Evolutionary conservation across 1,140 invertebrate genomes (phyloP).

Genomic region (Orussus abietinus): DNA sequence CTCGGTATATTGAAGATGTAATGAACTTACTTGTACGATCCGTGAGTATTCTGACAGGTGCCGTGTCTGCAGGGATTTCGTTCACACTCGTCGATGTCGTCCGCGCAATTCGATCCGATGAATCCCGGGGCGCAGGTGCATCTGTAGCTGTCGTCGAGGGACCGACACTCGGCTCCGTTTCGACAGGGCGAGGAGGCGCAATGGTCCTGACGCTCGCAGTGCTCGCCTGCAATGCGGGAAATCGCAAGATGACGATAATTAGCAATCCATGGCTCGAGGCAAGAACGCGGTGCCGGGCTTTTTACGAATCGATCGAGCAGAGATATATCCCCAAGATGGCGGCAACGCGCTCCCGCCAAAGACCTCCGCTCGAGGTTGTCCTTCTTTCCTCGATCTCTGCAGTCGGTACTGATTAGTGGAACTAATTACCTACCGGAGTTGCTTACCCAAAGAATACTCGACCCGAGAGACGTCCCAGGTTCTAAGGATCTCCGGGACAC

Average conservation of each 20-base stretch:
- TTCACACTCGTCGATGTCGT: slow-evolving; percentile 86
- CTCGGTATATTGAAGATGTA: slow-evolving; percentile 10
- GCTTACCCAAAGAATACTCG: slow-evolving; percentile 22
- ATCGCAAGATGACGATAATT: too few species aligned
- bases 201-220: slow-evolving; percentile 84
- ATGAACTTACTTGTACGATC: slow-evolving; percentile 79
- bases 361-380: slow-evolving; percentile 14
- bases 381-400: slow-evolving; percentile 19
- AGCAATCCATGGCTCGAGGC: too few species aligned
- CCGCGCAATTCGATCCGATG: slow-evolving; percentile 76
- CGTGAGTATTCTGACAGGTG: slow-evolving; percentile 82
- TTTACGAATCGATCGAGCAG: too few species aligned
- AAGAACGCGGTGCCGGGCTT: too few species aligned
- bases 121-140: slow-evolving; percentile 86
- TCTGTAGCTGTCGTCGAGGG: slow-evolving; percentile 68
- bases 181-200: slow-evolving; percentile 84
- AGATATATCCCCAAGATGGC: slow-evolving; percentile 27
- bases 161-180: slow-evolving; percentile 80
- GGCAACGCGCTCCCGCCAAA: slow-evolving; percentile 19
- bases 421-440: slow-evolving; percentile 36
- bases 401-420: slow-evolving; percentile 39
- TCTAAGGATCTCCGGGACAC: slow-evolving; percentile 23
- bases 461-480: slow-evolving; percentile 30
- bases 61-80: slow-evolving; percentile 75
- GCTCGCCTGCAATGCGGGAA: slow-evolving; percentile 66